Evolutionary conservation across 2,888 invertebrate species (phyloP), one percentile per base, ranked within the genome.

Genomic region (Athalia circularis): DNA sequence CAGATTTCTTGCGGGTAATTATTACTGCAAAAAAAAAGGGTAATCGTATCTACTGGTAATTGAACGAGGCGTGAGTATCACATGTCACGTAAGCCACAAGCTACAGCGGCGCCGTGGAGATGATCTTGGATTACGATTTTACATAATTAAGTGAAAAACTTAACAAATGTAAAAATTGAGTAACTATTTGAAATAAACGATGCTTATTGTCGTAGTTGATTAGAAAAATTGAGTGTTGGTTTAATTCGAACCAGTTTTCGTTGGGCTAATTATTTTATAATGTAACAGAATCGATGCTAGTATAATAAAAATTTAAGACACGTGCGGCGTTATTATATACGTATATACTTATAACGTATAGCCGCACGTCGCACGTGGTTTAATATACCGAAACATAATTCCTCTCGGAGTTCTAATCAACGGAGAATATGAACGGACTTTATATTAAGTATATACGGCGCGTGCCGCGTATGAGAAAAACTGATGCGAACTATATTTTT

Each of bases 41-140:
- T 62, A 29, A 62, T 62, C 62, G 43, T 8, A 65, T 13, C 43
- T 13, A 47, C 13, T 65, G 68, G 68, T 79, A 65, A 65, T 77
- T 77, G 68, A 77, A 78, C 78, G 65, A 62, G 62, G 48, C 50
- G 79, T 65, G 77, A 65, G 59, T 79, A 79, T 79, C 65, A 79
- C 77, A 79, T 79, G 74, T 77, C 78, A 70, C 15, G 50, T 29
- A 29, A 2, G 2, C 29, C 29, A 29, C 29, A 29, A 29, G 29
- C 29, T 29, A 29, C 29, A 29, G 0, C 13, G 65, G 65, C 65
- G n/a, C 65, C 65, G 54, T 54, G 3, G 9, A 54, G 9, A 65
- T 13, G 15, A 54, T 68, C 67, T 52, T 68, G 29, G 67, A 52
- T 68, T 68, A 50, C 67, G 52, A 5, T 29, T 52, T 13, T 15